Evolutionary conservation across 2,888 invertebrate genomes (phyloP).

Genomic region (Limenitis camilla): DNA sequence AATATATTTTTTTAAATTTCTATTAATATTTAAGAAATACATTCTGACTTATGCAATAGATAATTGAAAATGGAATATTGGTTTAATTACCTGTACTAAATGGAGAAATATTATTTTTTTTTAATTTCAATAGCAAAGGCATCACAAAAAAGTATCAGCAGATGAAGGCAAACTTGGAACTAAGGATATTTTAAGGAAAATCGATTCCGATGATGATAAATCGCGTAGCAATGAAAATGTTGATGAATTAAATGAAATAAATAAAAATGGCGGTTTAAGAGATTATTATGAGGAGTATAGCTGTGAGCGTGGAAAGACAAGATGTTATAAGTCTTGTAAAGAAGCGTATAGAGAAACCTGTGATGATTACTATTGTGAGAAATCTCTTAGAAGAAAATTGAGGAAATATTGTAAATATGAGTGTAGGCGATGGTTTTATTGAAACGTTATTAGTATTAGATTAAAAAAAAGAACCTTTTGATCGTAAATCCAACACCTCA

Average conservation of each 20-base stretch:
- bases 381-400: slow-evolving; percentile 3
- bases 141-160: background rate
- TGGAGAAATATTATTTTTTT: background rate
- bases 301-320: slow-evolving; percentile 6
- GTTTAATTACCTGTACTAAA: no score
- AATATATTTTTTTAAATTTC: no score
- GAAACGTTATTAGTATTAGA: background rate
- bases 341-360: slow-evolving; percentile 15
- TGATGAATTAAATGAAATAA: background rate
- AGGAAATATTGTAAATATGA: slow-evolving; percentile 14
- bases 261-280: background rate
- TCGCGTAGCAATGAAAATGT: background rate
- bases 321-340: slow-evolving; percentile 18
- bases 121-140: background rate
- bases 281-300: background rate
- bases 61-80: no score
- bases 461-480: no score
- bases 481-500: no score
- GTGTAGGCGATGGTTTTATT: slow-evolving; percentile 18
- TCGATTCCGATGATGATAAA: background rate
- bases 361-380: background rate
- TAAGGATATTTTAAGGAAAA: background rate
- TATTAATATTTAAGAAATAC: no score
- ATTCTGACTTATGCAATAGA: no score
- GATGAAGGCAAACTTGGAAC: background rate